A percentile compares a stretch with the other conserved stretches of the same genome.
These are phyloP conservation scores for Drosophila longiperda DNA, from an alignment of 2,888 invertebrate species.

Conservation along the genomic window DNA sequence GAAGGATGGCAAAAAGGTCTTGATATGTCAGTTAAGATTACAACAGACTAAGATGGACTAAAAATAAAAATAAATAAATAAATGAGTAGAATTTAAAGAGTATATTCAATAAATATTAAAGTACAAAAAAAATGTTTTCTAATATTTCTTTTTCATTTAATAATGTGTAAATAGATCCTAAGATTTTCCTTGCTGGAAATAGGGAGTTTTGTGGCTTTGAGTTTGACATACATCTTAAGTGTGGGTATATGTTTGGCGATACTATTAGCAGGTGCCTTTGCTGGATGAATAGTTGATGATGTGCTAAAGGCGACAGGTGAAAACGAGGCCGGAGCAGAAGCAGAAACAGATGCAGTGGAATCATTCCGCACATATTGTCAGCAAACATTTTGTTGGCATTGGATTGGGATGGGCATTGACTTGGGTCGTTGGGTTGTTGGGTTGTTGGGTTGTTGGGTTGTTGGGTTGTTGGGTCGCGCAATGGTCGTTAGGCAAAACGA, in stretches of 20 bases:
- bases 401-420: slow-evolving; percentile 17
- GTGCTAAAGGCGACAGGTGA: slow-evolving; percentile 23
- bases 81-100: neutral
- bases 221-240: neutral
- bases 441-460: slow-evolving; percentile 20
- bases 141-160: neutral
- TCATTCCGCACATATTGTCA: slow-evolving; percentile 39
- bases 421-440: slow-evolving; percentile 15
- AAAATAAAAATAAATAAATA: neutral
- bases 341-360: slow-evolving; percentile 5
- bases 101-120: neutral
- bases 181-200: neutral
- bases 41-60: neutral
- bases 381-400: slow-evolving; percentile 10
- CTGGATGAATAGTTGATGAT: slow-evolving; percentile 6
- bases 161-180: neutral
- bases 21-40: neutral
- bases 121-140: neutral
- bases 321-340: neutral
- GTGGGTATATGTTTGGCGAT: neutral
- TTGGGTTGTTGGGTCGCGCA: slow-evolving; percentile 30
- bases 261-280: neutral
- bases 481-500: slow-evolving; percentile 65
- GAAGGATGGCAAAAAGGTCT: neutral
- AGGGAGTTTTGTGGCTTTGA: neutral